These are phyloP conservation scores for Cataglyphis albicans DNA, from an alignment of 2,888 invertebrate genomes.

Conservation along the genomic window DNA sequence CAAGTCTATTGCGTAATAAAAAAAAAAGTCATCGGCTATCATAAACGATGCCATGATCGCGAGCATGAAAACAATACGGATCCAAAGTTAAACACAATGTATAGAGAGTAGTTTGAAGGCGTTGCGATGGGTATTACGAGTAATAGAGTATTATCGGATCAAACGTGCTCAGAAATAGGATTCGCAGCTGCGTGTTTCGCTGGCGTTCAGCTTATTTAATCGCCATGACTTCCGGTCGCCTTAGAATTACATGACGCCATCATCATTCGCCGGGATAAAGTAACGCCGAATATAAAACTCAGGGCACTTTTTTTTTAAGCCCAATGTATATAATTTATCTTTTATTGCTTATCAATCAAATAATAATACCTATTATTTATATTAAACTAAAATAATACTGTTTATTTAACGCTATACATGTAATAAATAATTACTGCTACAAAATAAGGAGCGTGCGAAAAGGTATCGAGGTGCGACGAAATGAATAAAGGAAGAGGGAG, in stretches of 20 bases:
- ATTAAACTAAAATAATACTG: not conserved
- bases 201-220: constrained; percentile 69
- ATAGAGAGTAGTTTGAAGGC: not conserved
- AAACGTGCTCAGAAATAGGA: constrained; percentile 74
- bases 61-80: not conserved
- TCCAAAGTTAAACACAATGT: not conserved
- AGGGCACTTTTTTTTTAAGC: not conserved
- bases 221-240: constrained; percentile 77
- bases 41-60: not conserved
- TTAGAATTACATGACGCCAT: constrained; percentile 73
- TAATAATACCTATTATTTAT: too few species aligned
- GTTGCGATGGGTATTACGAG: constrained; percentile 22
- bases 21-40: not conserved
- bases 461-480: not conserved
- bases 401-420: not conserved
- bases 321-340: not conserved
- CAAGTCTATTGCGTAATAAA: not conserved
- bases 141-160: constrained; percentile 36
- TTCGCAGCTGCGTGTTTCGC: constrained; percentile 75
- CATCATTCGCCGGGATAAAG: constrained; percentile 56
- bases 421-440: constrained; percentile 1
- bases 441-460: constrained; percentile 7
- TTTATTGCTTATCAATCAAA: constrained; percentile 30
- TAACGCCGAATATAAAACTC: constrained; percentile 68
- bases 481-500: not conserved